Conservation (phyloP, 2,113 vertebrate genomes). For the Chloroceryle aenea region DNA sequence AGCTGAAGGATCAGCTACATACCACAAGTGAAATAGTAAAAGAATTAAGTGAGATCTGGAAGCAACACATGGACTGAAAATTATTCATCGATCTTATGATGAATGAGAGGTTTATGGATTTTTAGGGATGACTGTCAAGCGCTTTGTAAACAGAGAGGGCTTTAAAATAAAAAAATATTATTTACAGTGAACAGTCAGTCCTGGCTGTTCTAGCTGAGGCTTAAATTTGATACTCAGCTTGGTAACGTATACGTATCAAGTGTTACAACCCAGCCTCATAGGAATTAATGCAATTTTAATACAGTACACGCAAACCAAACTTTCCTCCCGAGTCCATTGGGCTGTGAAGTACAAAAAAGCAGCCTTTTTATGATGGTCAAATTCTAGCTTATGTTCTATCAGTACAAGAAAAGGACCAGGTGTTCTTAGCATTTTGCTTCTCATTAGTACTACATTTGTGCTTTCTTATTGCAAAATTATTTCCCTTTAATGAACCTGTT, state of each 20-base stretch:
- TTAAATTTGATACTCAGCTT: neutral
- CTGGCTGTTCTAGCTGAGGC: neutral
- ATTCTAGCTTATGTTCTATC: neutral
- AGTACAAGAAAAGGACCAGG: neutral
- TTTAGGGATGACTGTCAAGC: neutral
- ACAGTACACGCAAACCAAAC: neutral
- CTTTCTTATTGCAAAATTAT: conserved; percentile 35
- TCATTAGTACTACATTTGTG: conserved; percentile 17
- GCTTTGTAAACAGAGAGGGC: neutral
- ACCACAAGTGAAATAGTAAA: neutral
- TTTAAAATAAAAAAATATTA: neutral
- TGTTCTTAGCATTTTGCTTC: conserved; percentile 23
- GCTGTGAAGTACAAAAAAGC: neutral
- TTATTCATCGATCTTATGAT: neutral
- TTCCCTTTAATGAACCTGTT: conserved; percentile 41
- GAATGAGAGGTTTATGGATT: neutral
- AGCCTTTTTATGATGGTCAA: neutral
- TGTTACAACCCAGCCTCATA: neutral
- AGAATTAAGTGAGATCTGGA: neutral
- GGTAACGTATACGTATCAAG: neutral
- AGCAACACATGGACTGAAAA: neutral
- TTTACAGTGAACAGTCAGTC: neutral
- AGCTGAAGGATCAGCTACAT: neutral
- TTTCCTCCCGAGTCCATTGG: neutral
- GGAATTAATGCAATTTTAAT: neutral